phyloP scores from a whole-genome alignment of 2,888 invertebrate genomes.

The Hedya salicella region DNA sequence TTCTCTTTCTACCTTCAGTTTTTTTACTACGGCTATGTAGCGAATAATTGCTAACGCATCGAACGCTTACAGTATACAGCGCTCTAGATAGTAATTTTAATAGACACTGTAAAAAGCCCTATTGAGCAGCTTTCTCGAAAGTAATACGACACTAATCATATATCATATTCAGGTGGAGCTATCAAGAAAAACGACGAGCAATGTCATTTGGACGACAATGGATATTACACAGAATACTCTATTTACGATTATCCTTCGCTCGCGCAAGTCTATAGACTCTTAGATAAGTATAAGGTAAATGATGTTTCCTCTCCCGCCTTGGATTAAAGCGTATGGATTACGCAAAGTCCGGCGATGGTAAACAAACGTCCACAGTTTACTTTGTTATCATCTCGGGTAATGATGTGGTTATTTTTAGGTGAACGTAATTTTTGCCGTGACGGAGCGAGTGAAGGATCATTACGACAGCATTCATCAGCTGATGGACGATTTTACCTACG shows the following conservation, averaged over 20 bases:
- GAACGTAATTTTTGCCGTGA: constrained; percentile 95
- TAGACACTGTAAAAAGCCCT: too few relatives aligned
- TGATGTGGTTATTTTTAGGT: constrained; percentile 76
- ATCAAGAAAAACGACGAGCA: constrained; percentile 87
- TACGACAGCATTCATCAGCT: constrained; percentile 89
- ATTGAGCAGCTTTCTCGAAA: not conserved
- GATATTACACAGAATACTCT: constrained; percentile 87
- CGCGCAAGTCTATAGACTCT: constrained; percentile 88
- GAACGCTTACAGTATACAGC: too few relatives aligned
- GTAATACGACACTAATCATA: constrained; percentile 22
- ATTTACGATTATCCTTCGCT: constrained; percentile 94
- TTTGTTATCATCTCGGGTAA: constrained; percentile 38
- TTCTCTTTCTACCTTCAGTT: too few relatives aligned
- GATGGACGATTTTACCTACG: constrained; percentile 89
- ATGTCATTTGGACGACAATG: constrained; percentile 88
- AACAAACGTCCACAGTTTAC: constrained; percentile 35
- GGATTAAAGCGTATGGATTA: constrained; percentile 47
- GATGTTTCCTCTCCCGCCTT: constrained; percentile 44
- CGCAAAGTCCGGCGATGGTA: constrained; percentile 40
- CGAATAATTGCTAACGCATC: too few relatives aligned
- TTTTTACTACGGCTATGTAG: too few relatives aligned
- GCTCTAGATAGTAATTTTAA: too few relatives aligned
- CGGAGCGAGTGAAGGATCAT: constrained; percentile 86
- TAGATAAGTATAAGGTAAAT: constrained; percentile 87
- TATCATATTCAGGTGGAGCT: constrained; percentile 83